Conservation (phyloP, 2,888 invertebrate genomes). For the Lycophotia porphyrea region DNA sequence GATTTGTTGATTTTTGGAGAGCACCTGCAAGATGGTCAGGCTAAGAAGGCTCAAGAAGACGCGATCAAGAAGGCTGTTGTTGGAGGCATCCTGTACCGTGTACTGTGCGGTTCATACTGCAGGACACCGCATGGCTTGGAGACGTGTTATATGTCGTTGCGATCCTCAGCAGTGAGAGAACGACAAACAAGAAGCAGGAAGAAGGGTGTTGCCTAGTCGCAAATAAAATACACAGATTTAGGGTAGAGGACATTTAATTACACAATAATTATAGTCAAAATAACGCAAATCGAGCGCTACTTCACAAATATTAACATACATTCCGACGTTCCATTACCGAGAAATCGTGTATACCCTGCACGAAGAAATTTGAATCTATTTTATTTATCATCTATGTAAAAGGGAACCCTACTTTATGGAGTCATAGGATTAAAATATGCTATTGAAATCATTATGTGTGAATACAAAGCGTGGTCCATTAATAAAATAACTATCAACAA, state of each 20-base stretch:
- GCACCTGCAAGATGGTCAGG: not conserved
- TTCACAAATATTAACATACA: constrained; percentile 74
- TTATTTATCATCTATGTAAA: constrained; percentile 66
- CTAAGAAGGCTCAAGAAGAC: too few species aligned
- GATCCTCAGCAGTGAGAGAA: not conserved
- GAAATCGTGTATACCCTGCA: constrained; percentile 83
- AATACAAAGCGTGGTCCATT: constrained; percentile 66
- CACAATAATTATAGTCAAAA: constrained; percentile 71
- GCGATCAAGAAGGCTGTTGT: not conserved
- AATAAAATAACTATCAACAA: constrained; percentile 66
- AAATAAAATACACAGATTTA: constrained; percentile 60
- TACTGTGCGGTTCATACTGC: not conserved
- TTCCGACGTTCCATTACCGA: constrained; percentile 69
- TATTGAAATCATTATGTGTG: constrained; percentile 60
- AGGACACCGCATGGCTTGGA: not conserved
- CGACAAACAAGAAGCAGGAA: not conserved
- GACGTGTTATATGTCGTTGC: not conserved
- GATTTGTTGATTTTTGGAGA: too few species aligned
- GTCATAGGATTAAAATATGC: constrained; percentile 74
- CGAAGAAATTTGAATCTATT: constrained; percentile 86
- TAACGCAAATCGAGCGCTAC: constrained; percentile 78
- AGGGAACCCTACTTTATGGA: constrained; percentile 73
- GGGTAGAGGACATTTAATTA: constrained; percentile 77
- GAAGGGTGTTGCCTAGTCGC: constrained; percentile 2
- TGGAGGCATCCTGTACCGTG: not conserved